These are phyloP conservation scores for Myiothlypis coronata DNA, from an alignment of 2,797 vertebrate species.

Conservation along the genomic window DNA sequence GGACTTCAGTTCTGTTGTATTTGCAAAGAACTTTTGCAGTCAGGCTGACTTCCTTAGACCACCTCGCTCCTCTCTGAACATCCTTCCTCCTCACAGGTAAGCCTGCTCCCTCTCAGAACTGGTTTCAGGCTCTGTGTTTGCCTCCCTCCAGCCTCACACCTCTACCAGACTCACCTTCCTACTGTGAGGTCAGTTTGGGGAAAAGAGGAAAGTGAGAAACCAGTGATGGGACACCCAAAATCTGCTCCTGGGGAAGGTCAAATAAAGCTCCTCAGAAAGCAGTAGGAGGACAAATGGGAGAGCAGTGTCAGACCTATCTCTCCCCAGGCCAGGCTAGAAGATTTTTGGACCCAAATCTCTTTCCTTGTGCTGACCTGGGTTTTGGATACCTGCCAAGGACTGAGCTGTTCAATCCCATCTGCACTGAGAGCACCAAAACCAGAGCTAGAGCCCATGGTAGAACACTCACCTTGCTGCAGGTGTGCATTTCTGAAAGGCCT, in stretches of 20 bases:
- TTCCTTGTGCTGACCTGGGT: not conserved
- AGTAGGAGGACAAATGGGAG: not conserved
- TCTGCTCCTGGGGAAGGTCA: not conserved
- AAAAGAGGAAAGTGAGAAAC: not conserved
- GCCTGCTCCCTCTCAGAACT: not conserved
- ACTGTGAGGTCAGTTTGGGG: not conserved
- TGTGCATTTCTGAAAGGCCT: not conserved
- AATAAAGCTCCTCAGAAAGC: not conserved
- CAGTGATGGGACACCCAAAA: not conserved
- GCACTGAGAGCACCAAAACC: not conserved
- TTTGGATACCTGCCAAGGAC: not conserved
- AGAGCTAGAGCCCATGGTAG: not conserved
- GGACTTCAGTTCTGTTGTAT: not conserved
- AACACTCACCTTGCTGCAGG: not conserved
- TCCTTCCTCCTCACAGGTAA: not conserved
- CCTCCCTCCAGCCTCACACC: not conserved
- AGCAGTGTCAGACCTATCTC: not conserved
- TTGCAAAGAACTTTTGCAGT: not conserved
- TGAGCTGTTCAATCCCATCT: not conserved
- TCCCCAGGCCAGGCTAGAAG: fast-evolving
- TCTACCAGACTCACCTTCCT: not conserved
- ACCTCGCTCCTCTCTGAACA: not conserved
- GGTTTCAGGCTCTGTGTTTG: not conserved
- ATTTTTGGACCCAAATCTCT: not conserved
- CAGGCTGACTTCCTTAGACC: not conserved